These are phyloP conservation scores for Gymnopithys bicolor DNA, from an alignment of 2,797 vertebrate genomes.

Conservation along the genomic window DNA sequence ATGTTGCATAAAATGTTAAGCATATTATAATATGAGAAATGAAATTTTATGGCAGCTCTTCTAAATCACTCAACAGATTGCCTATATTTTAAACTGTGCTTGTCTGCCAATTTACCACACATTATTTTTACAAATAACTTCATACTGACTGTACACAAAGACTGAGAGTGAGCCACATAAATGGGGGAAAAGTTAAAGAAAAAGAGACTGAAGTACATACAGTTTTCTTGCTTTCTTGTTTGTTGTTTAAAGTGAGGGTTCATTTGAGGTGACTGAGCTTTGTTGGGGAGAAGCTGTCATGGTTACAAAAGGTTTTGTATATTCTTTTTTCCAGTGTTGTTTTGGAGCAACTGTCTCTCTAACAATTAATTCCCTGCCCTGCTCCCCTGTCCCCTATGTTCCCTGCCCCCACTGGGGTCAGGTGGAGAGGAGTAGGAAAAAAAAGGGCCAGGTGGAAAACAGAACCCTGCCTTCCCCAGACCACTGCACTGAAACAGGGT, in stretches of 20 bases:
- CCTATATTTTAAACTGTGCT: conserved; percentile 58
- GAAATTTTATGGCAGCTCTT: conserved; percentile 57
- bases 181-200: neutral
- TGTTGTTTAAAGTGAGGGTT: neutral
- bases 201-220: neutral
- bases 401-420: too few species aligned
- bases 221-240: neutral
- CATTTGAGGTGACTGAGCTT: neutral
- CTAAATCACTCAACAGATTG: conserved; percentile 63
- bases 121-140: conserved; percentile 69
- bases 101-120: conserved; percentile 68
- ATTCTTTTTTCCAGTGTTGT: neutral
- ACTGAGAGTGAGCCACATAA: conserved; percentile 21
- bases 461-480: neutral
- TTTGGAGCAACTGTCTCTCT: neutral
- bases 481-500: neutral
- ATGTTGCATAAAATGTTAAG: conserved; percentile 46
- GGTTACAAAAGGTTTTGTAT: neutral
- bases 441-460: neutral
- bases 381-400: too few species aligned
- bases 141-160: conserved; percentile 65
- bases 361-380: neutral
- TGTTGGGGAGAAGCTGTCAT: neutral
- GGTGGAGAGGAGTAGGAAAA: neutral
- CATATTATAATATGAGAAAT: conserved; percentile 44